phyloP scores from a whole-genome alignment of 2,113 vertebrate genomes.

The Buteo buteo region DNA sequence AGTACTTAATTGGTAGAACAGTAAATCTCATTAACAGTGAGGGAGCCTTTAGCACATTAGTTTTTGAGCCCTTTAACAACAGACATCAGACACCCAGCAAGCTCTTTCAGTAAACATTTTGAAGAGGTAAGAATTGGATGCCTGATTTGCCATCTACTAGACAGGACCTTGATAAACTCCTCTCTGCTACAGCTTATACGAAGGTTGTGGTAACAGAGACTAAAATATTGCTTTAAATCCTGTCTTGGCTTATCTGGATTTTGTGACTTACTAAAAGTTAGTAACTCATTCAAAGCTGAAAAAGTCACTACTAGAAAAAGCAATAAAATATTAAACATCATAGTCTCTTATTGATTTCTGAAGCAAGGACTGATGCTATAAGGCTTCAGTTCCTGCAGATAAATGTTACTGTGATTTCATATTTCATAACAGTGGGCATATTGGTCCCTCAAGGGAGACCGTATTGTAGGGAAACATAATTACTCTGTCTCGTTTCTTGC shows the following conservation, averaged over 20 bases:
- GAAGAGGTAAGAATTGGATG: background rate
- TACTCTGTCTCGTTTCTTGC: background rate
- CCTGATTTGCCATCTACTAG: background rate
- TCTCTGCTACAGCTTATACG: background rate
- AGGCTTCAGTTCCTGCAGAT: conserved; percentile 8
- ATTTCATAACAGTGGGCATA: conserved; percentile 9
- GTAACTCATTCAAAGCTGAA: background rate
- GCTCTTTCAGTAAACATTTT: background rate
- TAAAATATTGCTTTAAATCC: background rate
- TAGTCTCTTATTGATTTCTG: conserved; percentile 10
- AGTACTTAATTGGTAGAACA: background rate
- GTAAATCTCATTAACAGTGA: background rate
- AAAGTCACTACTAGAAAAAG: background rate
- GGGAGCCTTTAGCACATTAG: background rate
- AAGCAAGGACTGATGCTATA: background rate
- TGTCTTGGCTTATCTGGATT: background rate
- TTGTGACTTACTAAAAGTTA: conserved; percentile 3
- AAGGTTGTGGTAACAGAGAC: background rate
- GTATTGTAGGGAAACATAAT: conserved; percentile 8
- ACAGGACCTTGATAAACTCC: background rate
- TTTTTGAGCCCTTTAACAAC: background rate
- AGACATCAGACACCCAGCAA: background rate
- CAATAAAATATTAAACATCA: conserved; percentile 25
- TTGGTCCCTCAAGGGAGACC: background rate
- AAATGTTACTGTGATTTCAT: conserved; percentile 29